Base-by-base conservation (phyloP, 2,888 invertebrate genomes). In the Phragmatobia fuliginosa region DNA sequence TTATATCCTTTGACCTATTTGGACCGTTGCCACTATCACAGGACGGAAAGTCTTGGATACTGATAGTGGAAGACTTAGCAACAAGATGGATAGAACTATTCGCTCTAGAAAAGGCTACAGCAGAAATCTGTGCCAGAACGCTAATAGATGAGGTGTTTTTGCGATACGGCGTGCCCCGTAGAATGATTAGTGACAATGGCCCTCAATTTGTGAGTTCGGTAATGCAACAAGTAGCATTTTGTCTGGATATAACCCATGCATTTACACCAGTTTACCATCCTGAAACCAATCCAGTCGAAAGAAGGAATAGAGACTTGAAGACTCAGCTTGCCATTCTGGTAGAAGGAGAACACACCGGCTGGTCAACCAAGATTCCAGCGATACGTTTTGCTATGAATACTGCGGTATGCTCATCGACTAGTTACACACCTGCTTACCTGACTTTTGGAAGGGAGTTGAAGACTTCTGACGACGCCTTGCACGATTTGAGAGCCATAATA, bases 241-340 rank as follows among this genome's bases (percentile, higher is more conserved):
- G 18, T 6, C 21, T 45, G 18, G 18, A 45, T 21, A n/a, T 49
- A 7, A n/a, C 8, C 2, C 49, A 49, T 49, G n/a, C n/a, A n/a
- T 49, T 49, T 2, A n/a, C n/a, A 1, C 49, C 49, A 7, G 49
- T 49, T 7, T 49, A n/a, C 10, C 49, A 49, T 10, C 49, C n/a
- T 7, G 49, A n/a, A 49, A n/a, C 49, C 7, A 49, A 49, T 49
- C 49, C 49, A 7, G 49, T 49, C 2, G 49, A 49, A 10, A n/a
- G 49, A n/a, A n/a, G n/a, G 8, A 49, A 49, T n/a, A n/a, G 49
- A 8, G 49, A 49, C n/a, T n/a, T 49, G n/a, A 49, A 49, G 6
- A 72, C 80, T 0, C 78, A 77, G 28, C 62, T 81, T 0, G 79
- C 81, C 0, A 77, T 75, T 11, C 11, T 78, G 5, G 70, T 78